These are phyloP conservation scores for Parochlus steinenii DNA, from an alignment of 2,888 invertebrate genomes.

Conservation along the genomic window DNA sequence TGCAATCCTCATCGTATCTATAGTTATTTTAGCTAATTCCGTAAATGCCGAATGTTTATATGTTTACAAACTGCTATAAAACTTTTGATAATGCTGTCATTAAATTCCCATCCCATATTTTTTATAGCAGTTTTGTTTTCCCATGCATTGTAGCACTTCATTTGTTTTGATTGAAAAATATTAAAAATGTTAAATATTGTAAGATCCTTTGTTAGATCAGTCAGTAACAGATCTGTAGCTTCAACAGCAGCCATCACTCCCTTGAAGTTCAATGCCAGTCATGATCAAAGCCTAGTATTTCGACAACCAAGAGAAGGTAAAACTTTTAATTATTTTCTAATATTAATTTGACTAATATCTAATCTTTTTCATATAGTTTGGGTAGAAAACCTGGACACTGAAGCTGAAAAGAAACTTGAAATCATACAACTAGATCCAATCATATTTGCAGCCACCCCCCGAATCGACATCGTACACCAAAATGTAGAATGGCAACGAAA, in stretches of 20 bases:
- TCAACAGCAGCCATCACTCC: neutral
- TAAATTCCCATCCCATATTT: too few relatives aligned
- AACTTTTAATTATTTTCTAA: too few relatives aligned
- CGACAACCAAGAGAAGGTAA: constrained; percentile 5
- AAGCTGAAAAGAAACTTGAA: constrained; percentile 63
- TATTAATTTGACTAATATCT: too few relatives aligned
- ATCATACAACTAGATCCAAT: constrained; percentile 79
- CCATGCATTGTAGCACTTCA: too few relatives aligned
- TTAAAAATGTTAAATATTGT: constrained; percentile 4
- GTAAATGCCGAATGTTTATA: too few relatives aligned
- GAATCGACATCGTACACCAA: constrained; percentile 70
- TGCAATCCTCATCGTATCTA: constrained; percentile 63
- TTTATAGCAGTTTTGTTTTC: too few relatives aligned
- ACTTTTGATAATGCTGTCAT: too few relatives aligned
- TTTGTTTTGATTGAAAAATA: too few relatives aligned
- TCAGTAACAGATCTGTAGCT: neutral
- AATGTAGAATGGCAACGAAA: constrained; percentile 76
- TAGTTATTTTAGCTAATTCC: too few relatives aligned
- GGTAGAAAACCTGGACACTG: constrained; percentile 67
- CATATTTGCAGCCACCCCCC: constrained; percentile 65
- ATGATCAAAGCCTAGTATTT: neutral
- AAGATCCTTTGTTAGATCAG: neutral
- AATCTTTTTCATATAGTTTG: too few relatives aligned
- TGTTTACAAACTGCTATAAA: too few relatives aligned
- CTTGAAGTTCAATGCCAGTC: neutral